Evolutionary conservation across 2,888 invertebrate genomes (phyloP), one percentile per base, ranked within the genome.

Genomic region (Caenorhabditis panamensis): DNA sequence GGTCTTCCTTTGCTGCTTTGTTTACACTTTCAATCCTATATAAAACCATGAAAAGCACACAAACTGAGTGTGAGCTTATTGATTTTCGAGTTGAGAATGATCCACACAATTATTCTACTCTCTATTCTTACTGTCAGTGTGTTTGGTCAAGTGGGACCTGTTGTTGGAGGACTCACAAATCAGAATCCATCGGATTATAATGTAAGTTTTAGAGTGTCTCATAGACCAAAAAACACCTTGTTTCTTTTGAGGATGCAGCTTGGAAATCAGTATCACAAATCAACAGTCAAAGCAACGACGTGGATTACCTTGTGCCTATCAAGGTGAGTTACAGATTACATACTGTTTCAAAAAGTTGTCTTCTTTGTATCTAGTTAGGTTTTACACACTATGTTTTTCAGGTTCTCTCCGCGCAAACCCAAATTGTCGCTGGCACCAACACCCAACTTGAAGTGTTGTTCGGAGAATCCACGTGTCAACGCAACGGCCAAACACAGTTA

Each of bases 371-470:
- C 31, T 9, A 4, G 9, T 31, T 31, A 4, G 31, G 9, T 31
- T 31, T 31, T 31, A 4, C 9, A 31, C 31, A 4, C 31, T 31
- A 6, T 63, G 8, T 41, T 49, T 16, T 24, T 24, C 59, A 86
- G 86, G 82, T 86, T 1, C 36, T 85, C 31, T 79, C 72, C 41
- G 84, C 86, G 16, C 82, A 82, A 59, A 64, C 64, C 11, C 84
- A 86, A 73, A 84, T 86, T 9, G 86, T 86, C 37, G 84, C 84
- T 9, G 86, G 86, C 59, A 47, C 66, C 28, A 82, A 73, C 24
- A 73, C 79, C 16, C 22, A 66, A 28, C 68, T 82, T 5, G 82
- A 86, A 54, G 85, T 86, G n/a, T 82, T 85, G 3, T 71, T 80
- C 28, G 85, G 81, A 18, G 84, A 86, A 56, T 82, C 82, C 18